Percentiles rank a stretch among this genome's conserved stretches.
Evolutionary conservation across 2,113 vertebrate species (phyloP).

Genomic region (Turdus rufiventris): DNA sequence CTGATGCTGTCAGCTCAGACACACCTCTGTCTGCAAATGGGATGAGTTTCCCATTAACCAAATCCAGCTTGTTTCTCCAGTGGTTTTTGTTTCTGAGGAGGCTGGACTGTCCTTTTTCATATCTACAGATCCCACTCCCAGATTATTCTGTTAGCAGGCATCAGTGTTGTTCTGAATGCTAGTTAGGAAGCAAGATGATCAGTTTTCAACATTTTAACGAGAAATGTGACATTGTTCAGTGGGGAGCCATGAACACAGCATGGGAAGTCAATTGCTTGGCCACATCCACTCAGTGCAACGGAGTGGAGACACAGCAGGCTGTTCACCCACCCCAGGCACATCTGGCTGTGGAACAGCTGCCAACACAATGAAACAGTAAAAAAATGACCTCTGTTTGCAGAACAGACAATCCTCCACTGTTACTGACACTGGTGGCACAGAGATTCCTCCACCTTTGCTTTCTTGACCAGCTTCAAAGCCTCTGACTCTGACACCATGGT

Average conservation of each 20-base stretch:
- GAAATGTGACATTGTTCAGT: constrained; percentile 21
- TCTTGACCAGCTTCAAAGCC: not conserved
- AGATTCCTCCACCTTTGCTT: not conserved
- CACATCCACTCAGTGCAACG: not conserved
- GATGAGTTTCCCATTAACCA: not conserved
- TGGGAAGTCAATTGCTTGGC: not conserved
- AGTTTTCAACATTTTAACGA: constrained; percentile 70
- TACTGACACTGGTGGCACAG: not conserved
- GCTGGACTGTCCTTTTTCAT: not conserved
- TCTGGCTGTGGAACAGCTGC: not conserved
- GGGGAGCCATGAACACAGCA: constrained; percentile 16
- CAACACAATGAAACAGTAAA: not conserved
- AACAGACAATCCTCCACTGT: not conserved
- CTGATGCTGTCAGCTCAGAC: constrained; percentile 37
- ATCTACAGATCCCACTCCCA: not conserved
- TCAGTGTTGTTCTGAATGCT: constrained; percentile 47
- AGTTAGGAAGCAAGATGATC: constrained; percentile 13
- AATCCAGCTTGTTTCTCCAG: not conserved
- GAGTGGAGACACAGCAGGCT: not conserved
- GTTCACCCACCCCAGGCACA: not conserved
- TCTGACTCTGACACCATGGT: not conserved
- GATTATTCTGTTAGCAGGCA: not conserved
- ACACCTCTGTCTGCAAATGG: not conserved
- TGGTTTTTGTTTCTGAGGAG: not conserved
- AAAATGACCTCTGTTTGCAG: not conserved